Evolutionary conservation across 2,888 invertebrate species (phyloP).

Genomic region (Tenthredo notha): DNA sequence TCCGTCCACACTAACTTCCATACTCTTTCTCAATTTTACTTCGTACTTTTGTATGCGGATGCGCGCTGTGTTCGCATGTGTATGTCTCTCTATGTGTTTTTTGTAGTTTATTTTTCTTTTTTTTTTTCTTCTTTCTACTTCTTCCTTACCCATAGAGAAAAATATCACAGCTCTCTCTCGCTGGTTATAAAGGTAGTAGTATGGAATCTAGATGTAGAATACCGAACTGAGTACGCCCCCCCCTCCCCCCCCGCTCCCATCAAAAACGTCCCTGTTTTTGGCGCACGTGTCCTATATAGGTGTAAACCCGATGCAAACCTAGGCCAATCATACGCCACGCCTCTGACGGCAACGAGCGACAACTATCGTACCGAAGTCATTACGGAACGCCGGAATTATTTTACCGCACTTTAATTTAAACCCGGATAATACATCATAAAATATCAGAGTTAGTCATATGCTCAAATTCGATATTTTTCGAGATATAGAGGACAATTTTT

Average conservation of each 20-base stretch:
- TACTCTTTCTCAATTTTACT: neutral
- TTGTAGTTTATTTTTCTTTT: neutral
- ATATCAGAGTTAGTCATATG: too few relatives aligned
- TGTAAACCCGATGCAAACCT: neutral
- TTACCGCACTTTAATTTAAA: neutral
- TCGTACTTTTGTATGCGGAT: neutral
- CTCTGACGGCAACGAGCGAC: neutral
- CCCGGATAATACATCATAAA: neutral
- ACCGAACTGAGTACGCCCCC: neutral
- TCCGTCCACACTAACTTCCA: slow-evolving; percentile 3
- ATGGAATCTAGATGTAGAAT: neutral
- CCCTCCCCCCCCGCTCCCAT: too few relatives aligned
- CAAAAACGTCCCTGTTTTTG: neutral
- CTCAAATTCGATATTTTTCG: too few relatives aligned
- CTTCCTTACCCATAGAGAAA: slow-evolving; percentile 3
- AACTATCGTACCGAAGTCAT: neutral
- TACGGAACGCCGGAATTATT: neutral
- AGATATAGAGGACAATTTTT: neutral
- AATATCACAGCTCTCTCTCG: neutral
- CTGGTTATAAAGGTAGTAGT: neutral
- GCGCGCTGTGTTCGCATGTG: neutral
- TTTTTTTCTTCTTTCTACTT: neutral
- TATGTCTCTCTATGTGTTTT: neutral
- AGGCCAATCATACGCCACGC: neutral
- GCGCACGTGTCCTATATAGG: neutral